Conservation (phyloP, 2,797 vertebrate genomes). For the Sebastes steindachneri region DNA sequence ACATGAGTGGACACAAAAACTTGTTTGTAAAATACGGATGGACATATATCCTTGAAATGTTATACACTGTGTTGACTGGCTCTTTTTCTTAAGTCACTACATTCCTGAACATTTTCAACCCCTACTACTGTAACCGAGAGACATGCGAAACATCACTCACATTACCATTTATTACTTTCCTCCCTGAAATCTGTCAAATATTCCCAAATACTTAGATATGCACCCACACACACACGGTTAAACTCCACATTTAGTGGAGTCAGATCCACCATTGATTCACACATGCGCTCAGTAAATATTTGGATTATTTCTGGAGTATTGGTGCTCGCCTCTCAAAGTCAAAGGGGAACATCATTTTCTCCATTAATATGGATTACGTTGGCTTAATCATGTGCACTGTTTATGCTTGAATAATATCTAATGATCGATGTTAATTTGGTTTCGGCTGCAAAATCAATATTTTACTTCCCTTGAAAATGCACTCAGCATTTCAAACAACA, state of each 20-base stretch:
- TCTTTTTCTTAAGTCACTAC: not conserved
- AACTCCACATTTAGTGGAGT: slow-evolving; percentile 27
- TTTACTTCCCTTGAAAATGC: slow-evolving; percentile 48
- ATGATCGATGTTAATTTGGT: slow-evolving; percentile 69
- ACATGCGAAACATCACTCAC: not conserved
- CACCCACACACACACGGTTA: not conserved
- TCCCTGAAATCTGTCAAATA: not conserved
- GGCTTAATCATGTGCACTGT: slow-evolving; percentile 45
- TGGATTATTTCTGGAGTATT: slow-evolving; percentile 29
- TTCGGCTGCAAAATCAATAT: slow-evolving; percentile 62
- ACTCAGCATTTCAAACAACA: slow-evolving; percentile 44
- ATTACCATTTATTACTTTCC: not conserved
- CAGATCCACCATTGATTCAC: slow-evolving; percentile 30
- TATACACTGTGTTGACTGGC: too few species aligned
- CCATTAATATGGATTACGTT: slow-evolving; percentile 53
- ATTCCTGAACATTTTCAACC: not conserved
- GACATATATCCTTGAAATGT: not conserved
- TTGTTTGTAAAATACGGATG: not conserved
- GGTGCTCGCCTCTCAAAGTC: slow-evolving; percentile 44
- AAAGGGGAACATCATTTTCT: slow-evolving; percentile 53
- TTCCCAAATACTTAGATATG: not conserved
- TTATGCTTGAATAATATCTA: slow-evolving; percentile 65
- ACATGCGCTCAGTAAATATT: slow-evolving; percentile 49
- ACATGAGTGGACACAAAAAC: not conserved
- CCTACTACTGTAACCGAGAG: not conserved